Conservation (phyloP, 2,113 vertebrate genomes). For the Ciconia maguari region DNA sequence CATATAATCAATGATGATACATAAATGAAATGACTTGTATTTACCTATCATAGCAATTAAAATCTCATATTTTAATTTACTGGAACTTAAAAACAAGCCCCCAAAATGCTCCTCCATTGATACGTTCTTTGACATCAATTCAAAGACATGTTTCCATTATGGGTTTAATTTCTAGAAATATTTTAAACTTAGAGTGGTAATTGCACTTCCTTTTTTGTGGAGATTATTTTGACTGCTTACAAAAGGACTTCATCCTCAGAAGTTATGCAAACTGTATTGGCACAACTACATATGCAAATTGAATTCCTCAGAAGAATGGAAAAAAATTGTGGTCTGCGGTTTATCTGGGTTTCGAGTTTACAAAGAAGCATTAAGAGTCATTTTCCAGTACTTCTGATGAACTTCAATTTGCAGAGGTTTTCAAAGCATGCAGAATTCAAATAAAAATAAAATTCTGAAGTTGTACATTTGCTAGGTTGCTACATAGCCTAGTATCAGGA, state of each 20-base stretch:
- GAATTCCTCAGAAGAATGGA: conserved; percentile 73
- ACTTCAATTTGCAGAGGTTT: not conserved
- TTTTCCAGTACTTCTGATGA: conserved; percentile 30
- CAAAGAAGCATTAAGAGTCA: conserved; percentile 16
- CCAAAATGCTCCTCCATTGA: not conserved
- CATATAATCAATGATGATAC: not conserved
- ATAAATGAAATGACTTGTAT: not conserved
- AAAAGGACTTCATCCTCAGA: conserved; percentile 11
- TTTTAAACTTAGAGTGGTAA: not conserved
- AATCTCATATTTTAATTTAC: not conserved
- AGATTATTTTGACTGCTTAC: not conserved
- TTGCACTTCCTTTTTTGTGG: not conserved
- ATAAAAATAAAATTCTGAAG: not conserved
- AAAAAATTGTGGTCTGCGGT: conserved; percentile 75
- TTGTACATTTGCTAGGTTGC: rapidly evolving
- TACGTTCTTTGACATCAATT: not conserved
- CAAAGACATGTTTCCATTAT: not conserved
- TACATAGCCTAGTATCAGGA: rapidly evolving
- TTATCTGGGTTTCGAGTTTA: conserved; percentile 74
- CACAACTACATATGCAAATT: conserved; percentile 59
- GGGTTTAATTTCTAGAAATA: not conserved
- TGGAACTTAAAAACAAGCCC: not conserved
- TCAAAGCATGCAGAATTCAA: not conserved
- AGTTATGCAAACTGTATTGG: conserved; percentile 50
- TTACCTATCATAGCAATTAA: not conserved